Evolutionary conservation across 2,888 invertebrate genomes (phyloP).

Genomic region (Hesperia comma): DNA sequence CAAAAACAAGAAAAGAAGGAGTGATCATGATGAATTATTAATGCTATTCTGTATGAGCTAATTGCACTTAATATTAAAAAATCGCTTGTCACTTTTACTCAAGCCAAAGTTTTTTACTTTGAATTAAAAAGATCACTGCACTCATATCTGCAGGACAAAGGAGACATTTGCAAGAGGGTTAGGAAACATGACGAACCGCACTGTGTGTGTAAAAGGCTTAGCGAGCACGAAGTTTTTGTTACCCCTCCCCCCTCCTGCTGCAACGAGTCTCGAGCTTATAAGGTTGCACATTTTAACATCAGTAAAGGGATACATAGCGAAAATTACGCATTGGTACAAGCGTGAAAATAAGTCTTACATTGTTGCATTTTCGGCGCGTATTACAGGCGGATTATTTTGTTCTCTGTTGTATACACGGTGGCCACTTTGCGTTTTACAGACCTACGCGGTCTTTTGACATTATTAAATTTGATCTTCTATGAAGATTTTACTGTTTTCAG

Average conservation of each 20-base stretch:
- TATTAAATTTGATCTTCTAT: too few species aligned
- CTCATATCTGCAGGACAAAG: conserved; percentile 2
- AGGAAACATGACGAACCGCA: conserved; percentile 1
- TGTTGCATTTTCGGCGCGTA: neutral
- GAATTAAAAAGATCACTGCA: conserved; percentile 2
- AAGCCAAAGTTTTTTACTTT: neutral
- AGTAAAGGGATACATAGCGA: neutral
- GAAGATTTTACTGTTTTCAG: too few species aligned
- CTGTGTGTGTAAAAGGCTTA: conserved; percentile 1
- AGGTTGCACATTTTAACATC: conserved; percentile 6
- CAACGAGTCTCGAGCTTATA: neutral
- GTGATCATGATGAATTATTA: too few species aligned
- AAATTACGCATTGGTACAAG: neutral
- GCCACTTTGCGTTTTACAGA: too few species aligned
- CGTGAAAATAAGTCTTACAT: neutral
- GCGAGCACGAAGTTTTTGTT: neutral
- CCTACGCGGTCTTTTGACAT: too few species aligned
- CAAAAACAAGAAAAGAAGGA: too few species aligned
- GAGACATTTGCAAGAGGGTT: conserved; percentile 9
- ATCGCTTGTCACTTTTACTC: too few species aligned
- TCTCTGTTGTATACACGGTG: too few species aligned
- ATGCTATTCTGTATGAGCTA: too few species aligned
- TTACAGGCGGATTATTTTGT: too few species aligned
- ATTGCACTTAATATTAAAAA: too few species aligned
- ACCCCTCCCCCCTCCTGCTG: neutral